Conservation (phyloP, 2,797 vertebrate species). For the Orestias chungarensis region DNA sequence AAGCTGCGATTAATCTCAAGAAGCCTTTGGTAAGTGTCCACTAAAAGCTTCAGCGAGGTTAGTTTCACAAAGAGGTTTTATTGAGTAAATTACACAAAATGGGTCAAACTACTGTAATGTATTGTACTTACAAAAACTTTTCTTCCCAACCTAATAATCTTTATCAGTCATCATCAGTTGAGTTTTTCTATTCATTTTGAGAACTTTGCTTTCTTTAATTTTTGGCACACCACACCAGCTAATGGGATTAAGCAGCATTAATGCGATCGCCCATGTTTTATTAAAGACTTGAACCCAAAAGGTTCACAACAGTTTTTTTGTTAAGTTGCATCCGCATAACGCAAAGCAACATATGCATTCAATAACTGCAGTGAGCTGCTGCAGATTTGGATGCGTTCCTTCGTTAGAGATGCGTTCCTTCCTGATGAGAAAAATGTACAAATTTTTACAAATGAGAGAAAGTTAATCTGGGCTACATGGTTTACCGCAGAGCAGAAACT, state of each 20-base stretch:
- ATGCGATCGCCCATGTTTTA: neutral
- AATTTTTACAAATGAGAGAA: conserved; percentile 8
- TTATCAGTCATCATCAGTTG: neutral
- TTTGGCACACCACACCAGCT: neutral
- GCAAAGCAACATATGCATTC: neutral
- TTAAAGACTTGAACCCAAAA: neutral
- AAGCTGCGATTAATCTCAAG: neutral
- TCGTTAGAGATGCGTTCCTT: conserved; percentile 18
- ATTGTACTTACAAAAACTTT: neutral
- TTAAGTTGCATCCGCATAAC: neutral
- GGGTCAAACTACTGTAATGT: neutral
- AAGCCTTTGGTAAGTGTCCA: neutral
- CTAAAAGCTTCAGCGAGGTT: neutral
- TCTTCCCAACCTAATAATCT: neutral
- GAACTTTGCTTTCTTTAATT: neutral
- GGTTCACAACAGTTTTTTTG: conserved; percentile 2
- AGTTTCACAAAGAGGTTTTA: neutral
- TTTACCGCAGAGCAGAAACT: neutral
- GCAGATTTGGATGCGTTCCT: too few relatives aligned
- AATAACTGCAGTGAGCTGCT: too few relatives aligned
- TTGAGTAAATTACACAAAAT: neutral
- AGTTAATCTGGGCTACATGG: conserved; percentile 4
- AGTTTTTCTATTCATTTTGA: neutral
- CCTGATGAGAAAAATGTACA: conserved; percentile 35
- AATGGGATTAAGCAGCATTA: neutral